phyloP scores from a whole-genome alignment of 35 echinoderm and acorn worm genomes.

The Heliocidaris tuberculata region DNA sequence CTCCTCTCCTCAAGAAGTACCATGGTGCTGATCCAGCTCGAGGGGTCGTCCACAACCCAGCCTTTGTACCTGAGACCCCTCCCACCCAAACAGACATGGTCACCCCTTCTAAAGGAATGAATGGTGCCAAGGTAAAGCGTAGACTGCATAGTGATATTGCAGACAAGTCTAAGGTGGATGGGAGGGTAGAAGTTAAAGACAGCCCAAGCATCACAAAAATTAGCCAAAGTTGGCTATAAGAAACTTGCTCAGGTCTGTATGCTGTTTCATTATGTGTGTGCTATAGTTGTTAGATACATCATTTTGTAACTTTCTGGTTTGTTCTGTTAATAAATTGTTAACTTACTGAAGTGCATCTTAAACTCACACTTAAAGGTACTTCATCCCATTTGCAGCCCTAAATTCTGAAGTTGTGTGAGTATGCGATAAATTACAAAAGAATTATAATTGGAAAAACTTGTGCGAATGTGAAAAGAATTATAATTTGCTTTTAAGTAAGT shows the following conservation, averaged over 20 bases:
- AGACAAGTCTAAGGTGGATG: neutral
- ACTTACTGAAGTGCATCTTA: too few relatives aligned
- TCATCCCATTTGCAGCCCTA: too few relatives aligned
- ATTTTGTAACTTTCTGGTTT: neutral
- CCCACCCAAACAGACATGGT: neutral
- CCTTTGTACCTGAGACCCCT: conserved; percentile 55
- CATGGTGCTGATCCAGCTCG: neutral
- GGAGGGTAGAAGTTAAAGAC: neutral
- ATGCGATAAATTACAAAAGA: too few relatives aligned
- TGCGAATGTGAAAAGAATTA: too few relatives aligned
- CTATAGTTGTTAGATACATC: neutral
- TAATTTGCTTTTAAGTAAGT: too few relatives aligned
- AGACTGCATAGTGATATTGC: conserved; percentile 17
- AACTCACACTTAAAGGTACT: too few relatives aligned
- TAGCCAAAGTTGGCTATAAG: conserved; percentile 31
- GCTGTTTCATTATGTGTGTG: neutral
- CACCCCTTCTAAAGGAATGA: neutral
- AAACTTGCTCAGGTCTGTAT: neutral
- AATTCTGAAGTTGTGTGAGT: too few relatives aligned
- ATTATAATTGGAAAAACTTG: too few relatives aligned
- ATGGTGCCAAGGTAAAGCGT: conserved; percentile 26
- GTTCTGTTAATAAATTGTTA: too few relatives aligned
- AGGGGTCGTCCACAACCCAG: conserved; percentile 46
- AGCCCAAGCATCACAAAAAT: neutral
- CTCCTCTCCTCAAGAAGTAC: conserved; percentile 19